Evolutionary conservation across 2,113 vertebrate genomes (phyloP), one percentile per base, ranked within the genome.

Genomic region (Cololabis saira): DNA sequence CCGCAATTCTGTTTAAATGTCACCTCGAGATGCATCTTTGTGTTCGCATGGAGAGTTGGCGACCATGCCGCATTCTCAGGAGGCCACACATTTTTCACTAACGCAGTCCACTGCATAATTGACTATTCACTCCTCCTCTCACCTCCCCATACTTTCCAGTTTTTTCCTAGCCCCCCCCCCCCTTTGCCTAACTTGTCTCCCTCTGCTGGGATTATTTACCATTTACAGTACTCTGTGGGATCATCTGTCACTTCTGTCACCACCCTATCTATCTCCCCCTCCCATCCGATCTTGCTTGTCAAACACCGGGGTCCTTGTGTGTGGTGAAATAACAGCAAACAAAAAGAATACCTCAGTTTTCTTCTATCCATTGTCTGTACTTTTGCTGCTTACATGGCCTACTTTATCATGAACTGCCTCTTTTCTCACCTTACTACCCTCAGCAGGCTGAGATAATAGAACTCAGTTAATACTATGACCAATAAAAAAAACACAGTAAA

Each of bases 241-340:
- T 79, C 71, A 74, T 78, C 63, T 75, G 79, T 69, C 74, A 71
- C 62, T 57, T 63, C 63, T 65, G 62, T 63, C 22, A 1, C 50
- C 47, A 40, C 47, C 53, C 60, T 67, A n/a, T 58, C 57, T 51
- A 19, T 24, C 57, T 45, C 12, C 16, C 58, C 49, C 66, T 30
- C 68, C 55, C 60, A 7, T 37, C 52, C 61, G 44, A 57, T 61
- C 58, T 48, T 15, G 2, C 65, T 50, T 62, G 67, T 79, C 72
- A 76, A 68, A 88, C 75, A 86, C 75, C 54, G 57, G 61, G 67
- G 64, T 80, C 87, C 79, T 78, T 82, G 75, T 84, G 53, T 69
- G 40, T 37, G 0, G 19, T 42, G 15, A 57, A 79, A 81, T 45
- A 45, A 72, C 67, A 55, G 51, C 16, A 49, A 27, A 85, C 75